These are phyloP conservation scores for Meloidogyne hapla DNA, from an alignment of 1,140 invertebrate genomes.

Conservation along the genomic window DNA sequence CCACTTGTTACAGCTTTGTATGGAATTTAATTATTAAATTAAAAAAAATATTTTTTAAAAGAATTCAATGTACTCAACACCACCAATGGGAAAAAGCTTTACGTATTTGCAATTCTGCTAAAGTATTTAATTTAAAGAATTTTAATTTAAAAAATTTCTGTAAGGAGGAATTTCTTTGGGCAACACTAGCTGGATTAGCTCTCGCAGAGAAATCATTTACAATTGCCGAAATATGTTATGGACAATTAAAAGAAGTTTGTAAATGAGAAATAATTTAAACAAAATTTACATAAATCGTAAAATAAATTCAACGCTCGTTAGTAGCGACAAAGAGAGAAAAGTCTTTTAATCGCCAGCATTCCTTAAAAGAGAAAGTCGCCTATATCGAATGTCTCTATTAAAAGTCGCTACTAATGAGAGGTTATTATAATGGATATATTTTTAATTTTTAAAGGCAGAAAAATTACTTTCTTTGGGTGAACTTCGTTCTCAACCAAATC, in stretches of 20 bases:
- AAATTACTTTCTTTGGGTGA: conserved; percentile 86
- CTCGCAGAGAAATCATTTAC: conserved; percentile 76
- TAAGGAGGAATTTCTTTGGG: conserved; percentile 81
- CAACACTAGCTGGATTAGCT: conserved; percentile 81
- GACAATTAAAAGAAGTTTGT: conserved; percentile 76
- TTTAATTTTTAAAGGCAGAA: conserved; percentile 70
- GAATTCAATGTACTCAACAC: conserved; percentile 71
- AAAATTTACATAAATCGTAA: not conserved
- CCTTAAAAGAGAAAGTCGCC: too few relatives aligned
- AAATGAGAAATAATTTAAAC: not conserved
- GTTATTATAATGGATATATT: too few relatives aligned
- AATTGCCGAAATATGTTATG: conserved; percentile 86
- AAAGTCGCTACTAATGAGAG: too few relatives aligned
- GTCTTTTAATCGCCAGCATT: too few relatives aligned
- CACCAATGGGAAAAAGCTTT: conserved; percentile 76
- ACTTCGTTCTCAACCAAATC: conserved; percentile 72
- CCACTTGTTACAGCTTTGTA: conserved; percentile 69
- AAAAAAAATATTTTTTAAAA: conserved; percentile 57
- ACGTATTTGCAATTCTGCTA: conserved; percentile 75
- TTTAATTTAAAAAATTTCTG: not conserved
- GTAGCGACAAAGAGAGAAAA: too few relatives aligned
- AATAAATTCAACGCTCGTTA: too few relatives aligned
- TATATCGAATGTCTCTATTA: too few relatives aligned
- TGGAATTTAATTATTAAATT: not conserved
- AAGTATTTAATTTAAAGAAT: conserved; percentile 67